A percentile compares a stretch with the other conserved stretches of the same genome.
Evolutionary conservation across 2,888 invertebrate species (phyloP).

Genomic region (Smittia aterrima): DNA sequence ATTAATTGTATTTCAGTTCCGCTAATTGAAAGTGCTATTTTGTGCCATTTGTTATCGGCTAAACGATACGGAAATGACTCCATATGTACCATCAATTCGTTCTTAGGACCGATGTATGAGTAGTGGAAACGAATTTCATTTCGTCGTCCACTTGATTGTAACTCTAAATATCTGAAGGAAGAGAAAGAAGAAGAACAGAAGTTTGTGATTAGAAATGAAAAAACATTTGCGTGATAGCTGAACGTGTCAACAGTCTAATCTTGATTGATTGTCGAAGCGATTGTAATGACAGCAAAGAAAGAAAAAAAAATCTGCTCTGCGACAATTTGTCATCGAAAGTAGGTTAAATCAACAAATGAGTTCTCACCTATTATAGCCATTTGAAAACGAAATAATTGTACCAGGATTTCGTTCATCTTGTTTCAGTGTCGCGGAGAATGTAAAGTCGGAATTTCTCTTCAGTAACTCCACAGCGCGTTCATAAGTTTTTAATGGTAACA

Average conservation of each 20-base stretch:
- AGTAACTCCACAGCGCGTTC: constrained; percentile 67
- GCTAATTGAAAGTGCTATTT: constrained; percentile 78
- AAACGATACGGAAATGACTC: constrained; percentile 86
- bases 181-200: constrained; percentile 44
- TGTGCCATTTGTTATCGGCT: constrained; percentile 87
- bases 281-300: not conserved
- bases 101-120: constrained; percentile 58
- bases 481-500: constrained; percentile 45
- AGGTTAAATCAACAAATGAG: constrained; percentile 16
- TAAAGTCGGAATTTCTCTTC: constrained; percentile 73
- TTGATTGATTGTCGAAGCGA: constrained; percentile 15
- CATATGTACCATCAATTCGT: constrained; percentile 65
- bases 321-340: not conserved
- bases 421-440: constrained; percentile 71
- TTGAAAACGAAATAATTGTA: constrained; percentile 78
- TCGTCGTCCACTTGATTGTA: constrained; percentile 85
- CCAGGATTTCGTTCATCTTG: constrained; percentile 81
- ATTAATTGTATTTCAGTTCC: constrained; percentile 79
- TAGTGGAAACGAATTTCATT: constrained; percentile 85
- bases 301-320: not conserved
- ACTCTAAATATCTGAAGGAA: constrained; percentile 75
- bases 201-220: constrained; percentile 43
- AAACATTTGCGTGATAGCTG: constrained; percentile 42
- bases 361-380: constrained; percentile 70
- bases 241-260: constrained; percentile 30